Evolutionary conservation across 2,113 vertebrate species (phyloP), one percentile per base, ranked within the genome.

Genomic region (Bufo bufo): DNA sequence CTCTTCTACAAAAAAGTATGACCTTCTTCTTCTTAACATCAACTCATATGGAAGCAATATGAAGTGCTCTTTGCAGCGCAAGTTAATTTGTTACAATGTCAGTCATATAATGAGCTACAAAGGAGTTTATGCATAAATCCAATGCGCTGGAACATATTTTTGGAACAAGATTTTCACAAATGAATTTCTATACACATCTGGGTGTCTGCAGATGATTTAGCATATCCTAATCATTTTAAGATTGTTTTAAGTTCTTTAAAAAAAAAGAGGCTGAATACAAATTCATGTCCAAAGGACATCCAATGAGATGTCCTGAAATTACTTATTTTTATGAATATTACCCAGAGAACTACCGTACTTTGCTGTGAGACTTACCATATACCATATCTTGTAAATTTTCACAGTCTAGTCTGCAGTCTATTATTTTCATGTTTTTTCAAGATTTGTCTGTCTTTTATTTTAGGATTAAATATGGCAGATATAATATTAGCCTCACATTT

Each of bases 1-100:
- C 69, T 58, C 84, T 90, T 91, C 79, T 89, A 81, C 82, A 92
- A 92, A 86, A 92, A 86, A 91, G 80, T 88, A 79, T 91, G 89
- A 90, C 50, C 66, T 79, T 89, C 33, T 88, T 87, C 20, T 88
- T 90, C 92, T 91, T 74, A 92, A 45, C 82, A 84, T 89, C 91
- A 91, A 66, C 87, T 89, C 45, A 90, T 58, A 83, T 77, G 61
- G 77, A 58, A 83, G 66, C 13, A 82, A 90, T 59, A 82, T 0
- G 66, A 89, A 90, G 20, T 84, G 81, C 0, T 91, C 56, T 90
- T n/a, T 43, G 50, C 90, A 90, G 14, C 54, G 2, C 87, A 83
- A 88, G 49, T 77, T 88, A 84, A 84, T 88, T 88, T 88, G 87
- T 88, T 77, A 88, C 87, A 88, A 88, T 88, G 87, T 88, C 87